Evolutionary conservation across 2,797 vertebrate genomes (phyloP).

Genomic region (Clamator glandarius): DNA sequence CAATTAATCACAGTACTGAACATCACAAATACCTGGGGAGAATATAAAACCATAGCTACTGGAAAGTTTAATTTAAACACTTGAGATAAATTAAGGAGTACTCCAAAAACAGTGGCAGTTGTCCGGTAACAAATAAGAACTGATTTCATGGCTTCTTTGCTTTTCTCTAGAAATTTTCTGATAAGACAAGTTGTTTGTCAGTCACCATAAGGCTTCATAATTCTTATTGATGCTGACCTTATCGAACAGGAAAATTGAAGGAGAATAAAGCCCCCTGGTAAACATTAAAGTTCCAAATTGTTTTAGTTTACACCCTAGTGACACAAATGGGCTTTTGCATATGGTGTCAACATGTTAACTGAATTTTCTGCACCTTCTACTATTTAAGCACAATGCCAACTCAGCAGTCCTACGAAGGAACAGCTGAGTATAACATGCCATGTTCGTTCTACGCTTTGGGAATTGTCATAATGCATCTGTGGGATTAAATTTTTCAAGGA

Average conservation of each 20-base stretch:
- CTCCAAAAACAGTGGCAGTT: conserved; percentile 25
- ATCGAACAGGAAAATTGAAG: not conserved
- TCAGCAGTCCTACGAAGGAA: not conserved
- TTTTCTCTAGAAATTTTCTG: not conserved
- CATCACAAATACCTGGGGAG: conserved; percentile 33
- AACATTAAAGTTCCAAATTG: not conserved
- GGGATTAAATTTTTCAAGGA: conserved; percentile 61
- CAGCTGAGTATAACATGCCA: not conserved
- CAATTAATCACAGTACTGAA: conserved; percentile 40
- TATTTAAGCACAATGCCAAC: not conserved
- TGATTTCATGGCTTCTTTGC: not conserved
- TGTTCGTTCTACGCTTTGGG: not conserved
- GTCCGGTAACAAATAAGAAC: not conserved
- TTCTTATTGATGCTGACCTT: not conserved
- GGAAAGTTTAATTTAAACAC: conserved; percentile 37
- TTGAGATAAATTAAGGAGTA: conserved; percentile 33
- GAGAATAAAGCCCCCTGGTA: not conserved
- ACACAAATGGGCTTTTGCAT: not conserved
- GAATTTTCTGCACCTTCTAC: not conserved
- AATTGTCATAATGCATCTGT: conserved; percentile 46
- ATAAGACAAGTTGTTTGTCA: not conserved
- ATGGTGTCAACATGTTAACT: not conserved
- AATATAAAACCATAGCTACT: conserved; percentile 27
- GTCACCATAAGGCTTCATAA: not conserved
- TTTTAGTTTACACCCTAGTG: not conserved